Evolutionary conservation across 2,113 vertebrate species (phyloP), one percentile per base, ranked within the genome.

Genomic region (Rhinolophus sinicus): DNA sequence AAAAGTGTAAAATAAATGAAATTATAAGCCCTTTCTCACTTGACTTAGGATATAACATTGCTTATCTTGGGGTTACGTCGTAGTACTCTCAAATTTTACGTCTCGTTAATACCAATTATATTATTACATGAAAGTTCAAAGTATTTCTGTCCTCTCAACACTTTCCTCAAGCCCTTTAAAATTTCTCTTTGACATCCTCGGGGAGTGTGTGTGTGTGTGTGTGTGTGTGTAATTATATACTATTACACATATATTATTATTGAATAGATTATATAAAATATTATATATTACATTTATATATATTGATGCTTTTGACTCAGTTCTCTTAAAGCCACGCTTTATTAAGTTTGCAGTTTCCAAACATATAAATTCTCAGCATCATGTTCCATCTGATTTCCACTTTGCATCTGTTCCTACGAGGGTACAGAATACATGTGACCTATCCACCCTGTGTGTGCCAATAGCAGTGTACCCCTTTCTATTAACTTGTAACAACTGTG

Each of bases 91-190:
- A 72, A 56, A 83, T 65, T 64, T 65, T 52, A 35, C 30, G 70
- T 38, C 35, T 56, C n/a, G 24, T 50, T 50, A 50, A 50, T 50
- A 50, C 40, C 38, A 65, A 77, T 28, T 16, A 52, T 50, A 54
- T 24, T 50, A 50, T 50, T 52, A 67, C 8, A 12, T 33, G 26
- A 40, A 15, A 44, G 35, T 85, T 56, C 33, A 52, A 47, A 78
- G 14, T 70, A 38, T 38, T 67, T 88, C 50, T 35, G 35, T 81
- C 5, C 76, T 58, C 35, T 73, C 24, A 75, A 30, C 6, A 50
- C 30, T 38, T 87, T 22, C 67, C 50, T 75, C 58, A 76, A 67
- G 35, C 38, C 22, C 54, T 65, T 73, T 92, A 92, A 65, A 73
- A 38, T 19, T 87, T 70, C 28, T 47, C 16, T 70, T 33, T 52